A percentile compares a stretch with the other conserved stretches of the same genome.
Conservation (phyloP, 2,888 invertebrate genomes). For the Athripsodes cinereus region DNA sequence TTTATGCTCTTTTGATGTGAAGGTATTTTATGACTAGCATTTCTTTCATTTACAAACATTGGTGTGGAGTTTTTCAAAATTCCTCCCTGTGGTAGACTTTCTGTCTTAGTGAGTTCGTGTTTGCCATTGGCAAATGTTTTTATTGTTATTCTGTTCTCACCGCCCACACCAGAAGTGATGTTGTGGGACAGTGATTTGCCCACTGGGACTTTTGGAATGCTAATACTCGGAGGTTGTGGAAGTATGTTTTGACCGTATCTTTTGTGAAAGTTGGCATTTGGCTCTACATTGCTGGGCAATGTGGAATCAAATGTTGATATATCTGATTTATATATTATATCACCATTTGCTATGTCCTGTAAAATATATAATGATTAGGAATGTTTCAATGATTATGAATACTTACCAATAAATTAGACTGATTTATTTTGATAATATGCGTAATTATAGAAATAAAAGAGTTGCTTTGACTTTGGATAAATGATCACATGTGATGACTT, state of each 20-base stretch:
- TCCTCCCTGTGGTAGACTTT: constrained; percentile 39
- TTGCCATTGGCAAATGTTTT: constrained; percentile 27
- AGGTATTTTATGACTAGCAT: constrained; percentile 26
- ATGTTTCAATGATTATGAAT: too few species aligned
- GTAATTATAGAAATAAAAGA: neutral
- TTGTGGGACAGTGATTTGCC: constrained; percentile 24
- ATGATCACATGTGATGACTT: too few species aligned
- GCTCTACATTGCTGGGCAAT: constrained; percentile 36
- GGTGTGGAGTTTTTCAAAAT: constrained; percentile 44
- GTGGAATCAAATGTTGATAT: constrained; percentile 28
- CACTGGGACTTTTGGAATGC: constrained; percentile 43
- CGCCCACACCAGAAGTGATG: constrained; percentile 19
- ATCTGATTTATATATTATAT: constrained; percentile 11
- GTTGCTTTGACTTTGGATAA: neutral
- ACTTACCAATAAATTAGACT: neutral
- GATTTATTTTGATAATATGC: neutral
- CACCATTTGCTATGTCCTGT: constrained; percentile 13
- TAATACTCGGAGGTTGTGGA: constrained; percentile 44
- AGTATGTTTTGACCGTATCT: constrained; percentile 48
- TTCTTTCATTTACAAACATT: constrained; percentile 24
- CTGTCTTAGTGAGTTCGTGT: constrained; percentile 31
- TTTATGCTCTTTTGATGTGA: constrained; percentile 42
- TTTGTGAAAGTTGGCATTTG: constrained; percentile 45
- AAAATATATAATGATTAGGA: constrained; percentile 5
- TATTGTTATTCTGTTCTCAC: constrained; percentile 13